Evolutionary conservation across 2,888 invertebrate species (phyloP), one percentile per base, ranked within the genome.

Genomic region (Drosophila anomelani): DNA sequence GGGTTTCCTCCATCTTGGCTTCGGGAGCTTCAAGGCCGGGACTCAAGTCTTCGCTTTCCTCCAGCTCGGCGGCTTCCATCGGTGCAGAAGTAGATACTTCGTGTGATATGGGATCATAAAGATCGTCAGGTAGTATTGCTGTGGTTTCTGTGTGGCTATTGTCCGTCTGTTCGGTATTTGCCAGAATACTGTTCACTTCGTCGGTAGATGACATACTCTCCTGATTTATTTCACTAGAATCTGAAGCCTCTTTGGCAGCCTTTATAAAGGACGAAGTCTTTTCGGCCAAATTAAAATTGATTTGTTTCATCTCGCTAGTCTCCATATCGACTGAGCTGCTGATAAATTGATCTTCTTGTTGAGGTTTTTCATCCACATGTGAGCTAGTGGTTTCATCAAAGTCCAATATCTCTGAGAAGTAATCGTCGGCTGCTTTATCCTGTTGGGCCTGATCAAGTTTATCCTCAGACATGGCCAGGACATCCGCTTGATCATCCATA

Each of bases 81-180:
- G 39, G 39, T 12, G 5, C 2, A 4, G 13, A 7, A 15, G 20
- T 2, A 7, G 63, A 62, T 15, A 62, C n/a, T 20, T 64, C 64
- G 2, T n/a, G 9, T 2, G 64, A 15, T 12, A 64, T 6, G 10
- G 64, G 66, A n/a, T 64, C 64, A 9, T 64, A 49, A 4, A 64
- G 49, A 26, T 64, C 64, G 3, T 6, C 4, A 6, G 64, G 64
- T n/a, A 64, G 17, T 34, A 49, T 34, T 1, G 64, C 41, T 5
- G 38, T 64, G 2, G 34, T 17, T 9, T 41, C 20, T 12, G 13
- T 10, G n/a, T 72, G 59, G 38, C 4, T 32, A 7, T 15, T 41
- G 8, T 12, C 13, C 17, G 26, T 26, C 10, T 17, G 36, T 15
- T 61, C 20, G 1, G 1, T 1, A 20, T 56, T 23, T 0, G 29